These are phyloP conservation scores for Ictalurus furcatus DNA, from an alignment of 2,113 vertebrate genomes.

Conservation along the genomic window DNA sequence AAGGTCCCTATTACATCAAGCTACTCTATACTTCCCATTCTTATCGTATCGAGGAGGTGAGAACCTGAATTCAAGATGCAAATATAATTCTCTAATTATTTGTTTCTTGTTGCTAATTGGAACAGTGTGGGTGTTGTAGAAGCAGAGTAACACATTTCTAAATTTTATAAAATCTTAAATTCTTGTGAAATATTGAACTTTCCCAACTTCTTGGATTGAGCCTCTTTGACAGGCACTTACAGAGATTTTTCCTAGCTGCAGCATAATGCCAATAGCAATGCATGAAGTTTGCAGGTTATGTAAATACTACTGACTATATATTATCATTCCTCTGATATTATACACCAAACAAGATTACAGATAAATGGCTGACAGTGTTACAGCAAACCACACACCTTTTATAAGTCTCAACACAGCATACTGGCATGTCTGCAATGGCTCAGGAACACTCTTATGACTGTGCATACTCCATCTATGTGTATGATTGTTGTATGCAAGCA, in stretches of 20 bases:
- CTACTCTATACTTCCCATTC: neutral
- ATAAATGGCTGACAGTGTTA: neutral
- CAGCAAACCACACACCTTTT: no score
- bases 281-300: neutral
- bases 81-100: neutral
- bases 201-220: neutral
- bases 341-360: neutral
- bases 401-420: no score
- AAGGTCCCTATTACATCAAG: neutral
- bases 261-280: neutral
- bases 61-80: neutral
- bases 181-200: neutral
- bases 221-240: neutral
- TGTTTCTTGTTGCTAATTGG: neutral
- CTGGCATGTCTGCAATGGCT: no score
- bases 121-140: neutral
- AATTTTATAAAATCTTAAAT: neutral
- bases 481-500: no score
- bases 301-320: no score
- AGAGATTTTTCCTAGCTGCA: neutral
- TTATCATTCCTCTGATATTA: neutral
- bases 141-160: neutral
- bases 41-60: neutral
- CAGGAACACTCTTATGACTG: no score
- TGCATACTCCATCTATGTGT: no score